Percentiles rank a stretch among this genome's conserved stretches.
phyloP scores from a whole-genome alignment of 2,888 invertebrate species.

The Nemapogon koenigi region DNA sequence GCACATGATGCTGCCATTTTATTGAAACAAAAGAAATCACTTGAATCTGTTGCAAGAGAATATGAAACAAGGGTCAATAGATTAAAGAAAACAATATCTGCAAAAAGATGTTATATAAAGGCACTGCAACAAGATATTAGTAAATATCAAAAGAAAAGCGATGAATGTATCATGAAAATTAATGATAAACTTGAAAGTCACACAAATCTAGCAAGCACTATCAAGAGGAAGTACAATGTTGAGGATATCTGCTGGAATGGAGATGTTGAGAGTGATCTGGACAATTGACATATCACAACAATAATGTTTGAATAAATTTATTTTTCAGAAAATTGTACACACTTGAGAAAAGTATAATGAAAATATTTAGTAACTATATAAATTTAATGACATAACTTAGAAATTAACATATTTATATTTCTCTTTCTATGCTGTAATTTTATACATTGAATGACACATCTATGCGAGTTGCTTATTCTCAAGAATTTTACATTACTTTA shows the following conservation, averaged over 20 bases:
- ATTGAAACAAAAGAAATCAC: constrained; percentile 37
- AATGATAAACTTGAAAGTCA: constrained; percentile 37
- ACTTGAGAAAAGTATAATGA: constrained; percentile 59
- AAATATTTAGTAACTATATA: constrained; percentile 35
- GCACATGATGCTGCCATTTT: constrained; percentile 41
- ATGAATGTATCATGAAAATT: constrained; percentile 36
- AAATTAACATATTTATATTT: constrained; percentile 23
- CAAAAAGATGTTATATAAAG: constrained; percentile 47
- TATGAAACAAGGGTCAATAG: constrained; percentile 42
- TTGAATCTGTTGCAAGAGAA: constrained; percentile 43
- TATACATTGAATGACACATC: too few species aligned
- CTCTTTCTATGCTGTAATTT: too few species aligned
- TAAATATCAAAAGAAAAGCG: constrained; percentile 51
- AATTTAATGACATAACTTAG: constrained; percentile 7
- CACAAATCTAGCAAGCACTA: constrained; percentile 25
- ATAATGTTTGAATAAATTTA: constrained; percentile 53
- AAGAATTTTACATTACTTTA: too few species aligned
- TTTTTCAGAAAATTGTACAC: constrained; percentile 64
- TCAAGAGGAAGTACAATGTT: constrained; percentile 23
- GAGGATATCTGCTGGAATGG: constrained; percentile 32
- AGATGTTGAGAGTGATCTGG: constrained; percentile 29
- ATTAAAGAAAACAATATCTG: constrained; percentile 38
- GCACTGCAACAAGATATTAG: constrained; percentile 48
- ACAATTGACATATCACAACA: constrained; percentile 30
- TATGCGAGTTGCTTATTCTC: too few species aligned